Percentiles rank a stretch among this genome's conserved stretches.
Evolutionary conservation across 2,113 vertebrate species (phyloP).

Genomic region (Alectura lathami): DNA sequence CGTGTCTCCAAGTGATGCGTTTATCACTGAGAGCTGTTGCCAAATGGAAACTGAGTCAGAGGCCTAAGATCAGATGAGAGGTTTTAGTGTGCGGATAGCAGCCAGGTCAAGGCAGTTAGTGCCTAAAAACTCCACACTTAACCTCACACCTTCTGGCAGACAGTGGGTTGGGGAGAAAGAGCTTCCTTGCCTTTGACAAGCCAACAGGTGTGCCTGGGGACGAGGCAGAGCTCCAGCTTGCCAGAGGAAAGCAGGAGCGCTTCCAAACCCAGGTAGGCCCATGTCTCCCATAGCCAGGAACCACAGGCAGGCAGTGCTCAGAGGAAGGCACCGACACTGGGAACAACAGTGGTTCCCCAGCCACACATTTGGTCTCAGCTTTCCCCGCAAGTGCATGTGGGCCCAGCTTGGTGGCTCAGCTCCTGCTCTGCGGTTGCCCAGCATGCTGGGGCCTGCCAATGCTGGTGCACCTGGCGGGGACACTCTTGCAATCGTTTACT

Average conservation of each 20-base stretch:
- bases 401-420: neutral
- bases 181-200: neutral
- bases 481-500: slow-evolving; percentile 13
- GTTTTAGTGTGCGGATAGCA: neutral
- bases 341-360: neutral
- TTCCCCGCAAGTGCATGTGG: neutral
- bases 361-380: neutral
- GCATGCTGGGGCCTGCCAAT: neutral
- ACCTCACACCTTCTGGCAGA: neutral
- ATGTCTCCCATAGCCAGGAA: neutral
- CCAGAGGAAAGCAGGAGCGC: neutral
- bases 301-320: neutral
- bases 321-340: accelerated
- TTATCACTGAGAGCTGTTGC: neutral
- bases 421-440: neutral
- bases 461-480: neutral
- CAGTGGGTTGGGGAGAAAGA: neutral
- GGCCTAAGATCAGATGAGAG: neutral
- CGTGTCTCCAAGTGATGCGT: accelerated
- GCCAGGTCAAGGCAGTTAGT: neutral
- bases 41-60: slow-evolving; percentile 41
- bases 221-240: neutral
- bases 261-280: neutral
- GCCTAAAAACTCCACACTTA: neutral
- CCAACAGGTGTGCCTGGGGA: neutral